Percentiles rank a stretch among this genome's conserved stretches.
These are phyloP conservation scores for Lacerta viridis DNA, from an alignment of 2,797 vertebrate genomes.

Conservation along the genomic window DNA sequence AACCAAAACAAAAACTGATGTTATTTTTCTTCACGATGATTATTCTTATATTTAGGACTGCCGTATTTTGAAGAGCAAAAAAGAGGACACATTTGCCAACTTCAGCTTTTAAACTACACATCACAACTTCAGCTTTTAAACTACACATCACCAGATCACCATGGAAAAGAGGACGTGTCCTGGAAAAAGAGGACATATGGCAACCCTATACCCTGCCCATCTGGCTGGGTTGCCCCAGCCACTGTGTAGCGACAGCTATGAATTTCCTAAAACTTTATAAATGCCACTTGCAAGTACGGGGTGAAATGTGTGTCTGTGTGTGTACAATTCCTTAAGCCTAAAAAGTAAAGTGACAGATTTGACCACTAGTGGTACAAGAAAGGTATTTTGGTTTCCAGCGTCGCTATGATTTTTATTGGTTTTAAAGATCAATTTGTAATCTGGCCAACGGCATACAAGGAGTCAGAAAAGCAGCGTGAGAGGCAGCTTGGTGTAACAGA, in stretches of 20 bases:
- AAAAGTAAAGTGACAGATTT: background rate
- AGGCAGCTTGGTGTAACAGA: conserved; percentile 63
- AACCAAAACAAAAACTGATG: background rate
- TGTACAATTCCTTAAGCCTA: background rate
- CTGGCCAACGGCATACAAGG: conserved; percentile 52
- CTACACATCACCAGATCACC: too few species aligned
- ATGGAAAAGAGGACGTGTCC: too few species aligned
- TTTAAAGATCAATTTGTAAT: conserved; percentile 56
- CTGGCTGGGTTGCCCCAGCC: too few species aligned
- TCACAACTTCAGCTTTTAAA: too few species aligned
- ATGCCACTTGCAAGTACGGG: background rate
- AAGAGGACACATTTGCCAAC: too few species aligned
- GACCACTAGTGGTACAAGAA: conserved; percentile 19
- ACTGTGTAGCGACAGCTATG: conserved; percentile 3
- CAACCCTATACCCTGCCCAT: too few species aligned
- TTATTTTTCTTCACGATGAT: conserved; percentile 7
- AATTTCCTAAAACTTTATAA: conserved; percentile 26
- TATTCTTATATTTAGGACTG: too few species aligned
- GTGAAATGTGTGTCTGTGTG: background rate
- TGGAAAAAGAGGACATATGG: too few species aligned
- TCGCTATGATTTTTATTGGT: conserved; percentile 12
- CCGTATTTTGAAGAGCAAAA: too few species aligned
- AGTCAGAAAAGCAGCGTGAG: conserved; percentile 34
- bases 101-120: too few species aligned
- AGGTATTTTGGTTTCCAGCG: conserved; percentile 27